Evolutionary conservation across 2,797 vertebrate genomes (phyloP), one percentile per base, ranked within the genome.

Genomic region (Sebastes flavidus): DNA sequence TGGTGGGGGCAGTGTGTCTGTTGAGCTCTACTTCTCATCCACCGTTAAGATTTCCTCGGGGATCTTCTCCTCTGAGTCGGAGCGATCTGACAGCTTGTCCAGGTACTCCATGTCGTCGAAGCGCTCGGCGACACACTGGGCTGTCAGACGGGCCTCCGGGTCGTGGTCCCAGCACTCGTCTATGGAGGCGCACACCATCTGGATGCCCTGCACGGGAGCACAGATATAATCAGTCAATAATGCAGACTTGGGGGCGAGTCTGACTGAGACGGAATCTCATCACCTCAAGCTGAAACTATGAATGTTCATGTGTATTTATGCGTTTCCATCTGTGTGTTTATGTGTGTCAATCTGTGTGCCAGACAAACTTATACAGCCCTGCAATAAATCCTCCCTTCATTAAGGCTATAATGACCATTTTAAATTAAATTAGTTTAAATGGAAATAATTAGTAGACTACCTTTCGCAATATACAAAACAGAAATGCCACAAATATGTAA

Each of bases 91-190:
- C 74, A 98, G 95, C 87, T 96, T 95, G 94, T 98, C 96, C 29
- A 97, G 93, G 76, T 96, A 94, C 73, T 96, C 96, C 85, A 98
- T 93, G 84, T 97, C 97, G 1, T 91, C 91, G 91, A 99, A 97
- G 86, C 98, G 96, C 91, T 99, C 98, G 0, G 95, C 97, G 1
- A 99, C 96, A 2, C 98, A 99, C 91, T 98, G 97, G 0, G 98
- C 97, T 0, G 98, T 99, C 61, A 99, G 97, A 5, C 98, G 96
- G 36, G 98, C 98, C 92, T 99, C 98, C 0, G 98, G 97, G 93
- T 99, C 98, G 0, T 99, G 97, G 91, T 99, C 98, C 98, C 98
- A 99, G 90, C 98, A 99, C 72, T 99, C 98, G 0, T 96, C 96
- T 6, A 99, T 97, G 1, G 96, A 97, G 73, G 96, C 95, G 1